Evolutionary conservation across 2,113 vertebrate species (phyloP), one percentile per base, ranked within the genome.

Genomic region (Amia ocellicauda): DNA sequence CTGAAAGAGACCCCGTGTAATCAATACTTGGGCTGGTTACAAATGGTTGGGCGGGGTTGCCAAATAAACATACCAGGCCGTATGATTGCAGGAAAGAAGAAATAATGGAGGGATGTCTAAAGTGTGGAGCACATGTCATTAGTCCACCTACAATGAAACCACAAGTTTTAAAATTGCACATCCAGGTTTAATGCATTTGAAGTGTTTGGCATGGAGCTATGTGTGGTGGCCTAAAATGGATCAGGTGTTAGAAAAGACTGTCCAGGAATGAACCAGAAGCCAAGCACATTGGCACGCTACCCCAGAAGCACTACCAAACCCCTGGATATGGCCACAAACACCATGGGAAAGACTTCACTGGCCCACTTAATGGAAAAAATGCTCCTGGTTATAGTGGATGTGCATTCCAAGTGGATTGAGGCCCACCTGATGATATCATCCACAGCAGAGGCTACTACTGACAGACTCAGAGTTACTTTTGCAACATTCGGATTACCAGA

Each of bases 371-470:
- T 9, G 64, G 64, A n/a, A 2, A 20, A 67, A 7, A 49, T 64
- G 57, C 69, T 63, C 36, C 51, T 63, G 19, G 50, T 69, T 1
- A 1, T 69, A 13, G 56, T 67, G 28, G 67, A 73, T 45, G 51
- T 61, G 1, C 45, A 67, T 67, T 73, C 67, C 10, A 69, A 73
- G 60, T 69, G 64, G 58, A 67, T 61, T 29, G 57, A 73, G 10
- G 36, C 45, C 19, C 67, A 67, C 24, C 27, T 24, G 0, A 42
- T 63, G 47, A 58, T 4, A n/a, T 40, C 68, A 55, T 29, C 52
- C 36, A 60, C 60, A 16, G 55, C 60, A 56, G 49, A 51, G 22
- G 61, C 4, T n/a, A 71, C 49, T 2, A 62, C 49, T 52, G 66
- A 73, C 16, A 58, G 40, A 17, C 41, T 69, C 11, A 7, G 58